phyloP scores from a whole-genome alignment of 2,888 invertebrate genomes.

The Orthosia gothica region DNA sequence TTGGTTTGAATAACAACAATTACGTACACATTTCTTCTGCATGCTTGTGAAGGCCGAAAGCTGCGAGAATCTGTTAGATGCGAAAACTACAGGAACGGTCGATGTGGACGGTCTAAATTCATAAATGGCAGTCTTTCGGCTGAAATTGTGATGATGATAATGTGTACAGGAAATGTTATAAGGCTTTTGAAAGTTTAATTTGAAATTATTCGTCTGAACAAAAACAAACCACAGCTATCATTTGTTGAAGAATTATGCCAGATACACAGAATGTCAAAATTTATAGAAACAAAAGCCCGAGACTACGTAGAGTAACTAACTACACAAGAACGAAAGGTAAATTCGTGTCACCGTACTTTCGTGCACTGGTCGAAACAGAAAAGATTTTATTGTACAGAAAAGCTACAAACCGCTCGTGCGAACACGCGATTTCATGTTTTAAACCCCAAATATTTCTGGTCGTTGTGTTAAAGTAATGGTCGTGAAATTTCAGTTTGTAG shows the following conservation, averaged over 20 bases:
- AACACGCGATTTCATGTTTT: constrained; percentile 61
- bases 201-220: too few relatives aligned
- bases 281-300: background rate
- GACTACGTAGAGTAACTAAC: background rate
- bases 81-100: too few relatives aligned
- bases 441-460: constrained; percentile 38
- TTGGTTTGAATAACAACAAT: too few relatives aligned
- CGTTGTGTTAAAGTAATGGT: constrained; percentile 20
- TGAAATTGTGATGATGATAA: too few relatives aligned
- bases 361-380: constrained; percentile 45
- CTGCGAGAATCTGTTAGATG: too few relatives aligned
- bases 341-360: constrained; percentile 54
- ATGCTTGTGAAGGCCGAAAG: too few relatives aligned
- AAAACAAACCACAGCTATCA: background rate
- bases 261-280: background rate
- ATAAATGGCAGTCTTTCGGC: too few relatives aligned
- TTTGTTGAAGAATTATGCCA: background rate
- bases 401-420: constrained; percentile 38
- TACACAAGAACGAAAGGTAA: constrained; percentile 23
- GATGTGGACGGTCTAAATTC: too few relatives aligned
- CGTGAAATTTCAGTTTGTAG: background rate
- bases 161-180: too few relatives aligned
- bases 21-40: too few relatives aligned
- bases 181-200: too few relatives aligned
- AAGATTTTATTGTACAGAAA: constrained; percentile 54